These are phyloP conservation scores for Vulpes vulpes DNA, from an alignment of 2,113 vertebrate genomes.

Conservation along the genomic window DNA sequence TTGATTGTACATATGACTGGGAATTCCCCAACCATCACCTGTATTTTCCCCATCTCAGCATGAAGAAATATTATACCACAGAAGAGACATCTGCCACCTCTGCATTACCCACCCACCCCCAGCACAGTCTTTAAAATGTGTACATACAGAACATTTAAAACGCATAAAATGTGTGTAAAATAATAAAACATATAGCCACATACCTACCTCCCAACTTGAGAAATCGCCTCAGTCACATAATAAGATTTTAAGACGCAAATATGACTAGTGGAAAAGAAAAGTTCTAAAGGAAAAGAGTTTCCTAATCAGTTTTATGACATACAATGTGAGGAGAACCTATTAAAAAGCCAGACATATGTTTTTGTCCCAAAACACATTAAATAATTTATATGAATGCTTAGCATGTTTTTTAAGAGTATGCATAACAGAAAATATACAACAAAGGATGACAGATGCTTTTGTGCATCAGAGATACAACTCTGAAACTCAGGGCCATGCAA, in stretches of 20 bases:
- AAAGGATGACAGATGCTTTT: slow-evolving; percentile 72
- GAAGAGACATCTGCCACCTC: background rate
- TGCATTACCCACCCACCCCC: background rate
- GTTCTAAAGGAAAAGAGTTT: background rate
- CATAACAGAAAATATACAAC: slow-evolving; percentile 65
- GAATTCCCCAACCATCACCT: slow-evolving; percentile 36
- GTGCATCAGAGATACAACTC: slow-evolving; percentile 80
- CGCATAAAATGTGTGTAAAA: background rate
- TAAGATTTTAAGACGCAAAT: slow-evolving; percentile 12
- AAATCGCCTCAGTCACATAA: background rate
- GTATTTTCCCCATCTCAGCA: slow-evolving; percentile 12
- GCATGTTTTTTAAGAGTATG: background rate
- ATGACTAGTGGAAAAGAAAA: background rate
- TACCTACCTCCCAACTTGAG: background rate
- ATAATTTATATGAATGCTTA: slow-evolving; percentile 3
- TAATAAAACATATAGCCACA: background rate
- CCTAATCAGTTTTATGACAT: background rate
- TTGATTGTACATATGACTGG: background rate
- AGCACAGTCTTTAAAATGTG: background rate
- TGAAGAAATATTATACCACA: background rate
- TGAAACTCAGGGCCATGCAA: slow-evolving; percentile 82
- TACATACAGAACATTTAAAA: background rate
- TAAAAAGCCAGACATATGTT: slow-evolving; percentile 51
- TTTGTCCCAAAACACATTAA: slow-evolving; percentile 43
- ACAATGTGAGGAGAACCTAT: background rate